Evolutionary conservation across 2,113 vertebrate genomes (phyloP).

Genomic region (Porphyrio hochstetteri): DNA sequence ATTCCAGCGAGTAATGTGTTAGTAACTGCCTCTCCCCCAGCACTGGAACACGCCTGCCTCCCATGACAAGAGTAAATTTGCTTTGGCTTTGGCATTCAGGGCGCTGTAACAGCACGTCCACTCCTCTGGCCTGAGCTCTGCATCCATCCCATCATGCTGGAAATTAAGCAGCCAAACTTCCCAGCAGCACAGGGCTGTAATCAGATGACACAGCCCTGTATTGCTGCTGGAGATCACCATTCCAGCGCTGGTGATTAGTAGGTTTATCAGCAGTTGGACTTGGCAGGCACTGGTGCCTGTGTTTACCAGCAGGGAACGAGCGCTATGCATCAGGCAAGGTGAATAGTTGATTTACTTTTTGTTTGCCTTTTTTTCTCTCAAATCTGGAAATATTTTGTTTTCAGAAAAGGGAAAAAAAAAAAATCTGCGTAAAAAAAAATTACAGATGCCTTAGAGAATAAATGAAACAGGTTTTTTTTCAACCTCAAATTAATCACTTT

Average conservation of each 20-base stretch:
- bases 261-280: neutral
- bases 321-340: neutral
- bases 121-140: neutral
- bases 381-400: neutral
- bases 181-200: neutral
- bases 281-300: neutral
- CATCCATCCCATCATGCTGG: neutral
- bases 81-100: neutral
- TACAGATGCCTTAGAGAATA: neutral
- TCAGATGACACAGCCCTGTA: neutral
- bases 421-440: neutral
- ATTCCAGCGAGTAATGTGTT: accelerated
- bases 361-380: too few species aligned
- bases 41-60: neutral
- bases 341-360: neutral
- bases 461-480: neutral
- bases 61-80: neutral
- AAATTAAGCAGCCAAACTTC: neutral
- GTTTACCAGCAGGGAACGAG: neutral
- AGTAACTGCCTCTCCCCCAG: neutral
- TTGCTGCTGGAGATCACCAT: neutral
- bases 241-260: neutral
- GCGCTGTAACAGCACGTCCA: neutral
- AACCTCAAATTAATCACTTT: neutral
- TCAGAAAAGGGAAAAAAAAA: neutral